Base-by-base conservation (phyloP, 2,113 vertebrate species). In the Petroica traversi region DNA sequence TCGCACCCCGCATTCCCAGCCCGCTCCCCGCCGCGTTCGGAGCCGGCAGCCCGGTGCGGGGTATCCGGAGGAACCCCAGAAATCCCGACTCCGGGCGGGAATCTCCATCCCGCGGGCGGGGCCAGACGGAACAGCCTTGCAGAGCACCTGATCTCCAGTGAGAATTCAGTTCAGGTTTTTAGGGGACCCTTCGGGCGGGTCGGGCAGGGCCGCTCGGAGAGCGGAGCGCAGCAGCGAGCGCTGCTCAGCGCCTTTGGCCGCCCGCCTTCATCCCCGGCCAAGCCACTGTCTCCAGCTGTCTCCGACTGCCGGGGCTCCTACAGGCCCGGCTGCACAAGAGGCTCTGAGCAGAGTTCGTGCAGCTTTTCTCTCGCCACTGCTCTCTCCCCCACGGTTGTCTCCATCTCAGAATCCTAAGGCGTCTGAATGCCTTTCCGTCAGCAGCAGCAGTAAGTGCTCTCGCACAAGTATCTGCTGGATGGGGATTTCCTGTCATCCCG, bases 281-380 rank as follows among this genome's bases (percentile, higher is more conserved):
- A 98, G 98, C 98, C 98, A 97, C 99, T 98, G 98, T 98, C 98
- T 99, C 98, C 98, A 88, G 22, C 97, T 97, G 97, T 92, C 98
- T 97, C 96, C 97, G 96, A 95, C 96, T 98, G 96, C 97, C 73
- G 93, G 91, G 93, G 63, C 96, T 98, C 97, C 98, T 97, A 83
- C 81, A 92, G 96, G 98, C 98, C 98, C 96, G 85, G 86, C 83
- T 74, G 8, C 66, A 12, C 1, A 14, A 19, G 43, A 63, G 54
- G 41, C 94, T 93, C 68, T 26, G 33, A 82, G 75, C 9, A 55
- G 73, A 74, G 77, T 82, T 92, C 52, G 22, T 29, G 55, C 11
- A 61, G 74, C 68, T 23, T 76, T 89, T 71, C 86, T 64, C 75
- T 91, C 66, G 19, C 25, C 36, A 0, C 83, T 20, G 68, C 8